phyloP scores from a whole-genome alignment of 2,113 vertebrate species.

The Aptenodytes forsteri region DNA sequence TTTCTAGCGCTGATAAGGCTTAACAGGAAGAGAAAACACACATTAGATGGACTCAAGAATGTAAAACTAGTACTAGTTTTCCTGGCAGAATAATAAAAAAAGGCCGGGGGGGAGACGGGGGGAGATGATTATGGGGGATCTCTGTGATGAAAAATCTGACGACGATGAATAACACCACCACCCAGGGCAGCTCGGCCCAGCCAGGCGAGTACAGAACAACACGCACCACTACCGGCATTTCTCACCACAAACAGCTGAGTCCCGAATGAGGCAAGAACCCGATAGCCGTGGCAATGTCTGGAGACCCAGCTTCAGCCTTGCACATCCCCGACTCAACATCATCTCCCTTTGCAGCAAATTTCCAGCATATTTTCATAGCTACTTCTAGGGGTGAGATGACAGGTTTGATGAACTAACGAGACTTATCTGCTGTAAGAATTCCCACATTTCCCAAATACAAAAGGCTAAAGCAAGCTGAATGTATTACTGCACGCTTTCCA shows the following conservation, averaged over 20 bases:
- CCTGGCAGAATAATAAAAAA: background rate
- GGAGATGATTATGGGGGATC: background rate
- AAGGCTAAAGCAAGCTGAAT: background rate
- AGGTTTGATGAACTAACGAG: background rate
- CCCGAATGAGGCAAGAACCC: background rate
- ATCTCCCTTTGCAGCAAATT: background rate
- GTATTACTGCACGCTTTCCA: background rate
- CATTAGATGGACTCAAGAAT: background rate
- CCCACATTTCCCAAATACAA: background rate
- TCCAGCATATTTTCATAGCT: background rate
- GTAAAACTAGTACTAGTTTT: background rate
- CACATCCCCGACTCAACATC: no score
- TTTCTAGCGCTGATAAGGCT: background rate
- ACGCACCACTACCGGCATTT: background rate
- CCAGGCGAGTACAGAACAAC: background rate
- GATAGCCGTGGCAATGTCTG: fast-evolving
- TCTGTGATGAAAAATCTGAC: background rate
- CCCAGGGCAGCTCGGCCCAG: background rate
- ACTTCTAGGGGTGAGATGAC: background rate
- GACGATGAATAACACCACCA: background rate
- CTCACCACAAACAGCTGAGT: background rate
- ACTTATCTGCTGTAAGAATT: background rate
- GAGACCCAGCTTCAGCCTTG: background rate
- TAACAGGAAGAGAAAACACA: background rate
- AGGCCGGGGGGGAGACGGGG: fast-evolving